Evolutionary conservation across 2,113 vertebrate species (phyloP), one percentile per base, ranked within the genome.

Genomic region (Channa maculata): DNA sequence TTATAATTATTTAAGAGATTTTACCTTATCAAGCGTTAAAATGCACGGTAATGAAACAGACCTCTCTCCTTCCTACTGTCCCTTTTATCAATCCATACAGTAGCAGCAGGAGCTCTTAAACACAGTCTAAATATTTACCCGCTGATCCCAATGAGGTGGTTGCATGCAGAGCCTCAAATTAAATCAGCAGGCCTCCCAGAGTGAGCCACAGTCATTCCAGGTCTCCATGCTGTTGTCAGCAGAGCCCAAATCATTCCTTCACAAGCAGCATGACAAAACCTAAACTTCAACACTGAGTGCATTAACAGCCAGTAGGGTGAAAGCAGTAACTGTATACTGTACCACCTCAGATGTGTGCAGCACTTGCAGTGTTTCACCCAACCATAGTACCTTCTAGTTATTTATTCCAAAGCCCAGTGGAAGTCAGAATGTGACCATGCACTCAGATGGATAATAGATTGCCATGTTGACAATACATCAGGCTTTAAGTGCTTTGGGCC

Each of bases 381-480:
- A 65, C 59, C 69, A 57, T 46, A 65, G 76, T 34, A 70, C 44
- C n/a, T 24, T 50, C 24, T 51, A 11, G 58, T 74, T 61, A 63
- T 82, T 41, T 69, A 52, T 60, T 52, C 65, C 14, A 64, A 43
- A 77, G 66, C 70, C 73, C 2, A 15, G 71, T 84, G 76, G 71
- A 81, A 71, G 83, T 71, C 74, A 65, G 75, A 65, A 44, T 75
- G 64, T 68, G 75, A 62, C 50, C 2, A 6, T 11, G 67, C 67
- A 79, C 69, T 90, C 70, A 58, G 72, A 84, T 34, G 15, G 50
- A 66, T 71, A 71, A 71, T 79, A 62, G 64, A 82, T 72, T 67
- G 75, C 80, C 38, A 71, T 77, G 85, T 83, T 86, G 87, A 83
- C 84, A 87, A 90, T 90, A 79, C 86, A 89, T 90, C 89, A 91